Percentiles rank a stretch among this genome's conserved stretches.
Evolutionary conservation across 2,797 vertebrate species (phyloP).

Genomic region (Hydrocynus forskahlii): DNA sequence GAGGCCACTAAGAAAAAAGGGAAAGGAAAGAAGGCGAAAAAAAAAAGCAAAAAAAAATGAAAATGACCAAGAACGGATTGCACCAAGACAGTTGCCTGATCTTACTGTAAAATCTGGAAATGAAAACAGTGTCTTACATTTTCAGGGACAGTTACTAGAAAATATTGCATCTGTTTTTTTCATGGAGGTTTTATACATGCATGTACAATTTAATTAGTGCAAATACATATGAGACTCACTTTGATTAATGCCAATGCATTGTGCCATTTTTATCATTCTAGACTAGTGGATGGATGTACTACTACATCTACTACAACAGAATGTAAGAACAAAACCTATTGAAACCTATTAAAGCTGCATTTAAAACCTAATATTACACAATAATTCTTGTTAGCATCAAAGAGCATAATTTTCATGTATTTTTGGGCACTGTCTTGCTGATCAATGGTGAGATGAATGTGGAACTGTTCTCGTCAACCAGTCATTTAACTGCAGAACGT

Average conservation of each 20-base stretch:
- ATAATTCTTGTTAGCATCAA: no score
- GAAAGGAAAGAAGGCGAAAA: slow-evolving; percentile 73
- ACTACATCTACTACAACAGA: background rate
- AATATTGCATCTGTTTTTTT: background rate
- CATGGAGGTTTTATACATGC: background rate
- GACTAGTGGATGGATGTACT: background rate
- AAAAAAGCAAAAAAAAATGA: slow-evolving; percentile 55
- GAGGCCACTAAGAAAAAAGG: slow-evolving; percentile 77
- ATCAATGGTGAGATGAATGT: no score
- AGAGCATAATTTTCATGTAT: no score
- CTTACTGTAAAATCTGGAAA: background rate
- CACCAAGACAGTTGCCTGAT: background rate
- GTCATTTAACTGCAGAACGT: no score
- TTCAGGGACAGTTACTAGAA: background rate
- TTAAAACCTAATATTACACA: no score
- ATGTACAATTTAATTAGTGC: background rate
- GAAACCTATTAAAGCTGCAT: no score
- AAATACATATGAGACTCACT: background rate
- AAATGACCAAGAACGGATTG: slow-evolving; percentile 17
- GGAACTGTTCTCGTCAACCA: no score
- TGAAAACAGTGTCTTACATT: background rate
- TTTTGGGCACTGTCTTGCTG: no score
- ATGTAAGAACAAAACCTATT: background rate
- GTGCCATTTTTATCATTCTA: background rate
- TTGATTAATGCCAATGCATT: background rate